These are phyloP conservation scores for Sparidentex hasta DNA, from an alignment of 2,797 vertebrate genomes.

Conservation along the genomic window DNA sequence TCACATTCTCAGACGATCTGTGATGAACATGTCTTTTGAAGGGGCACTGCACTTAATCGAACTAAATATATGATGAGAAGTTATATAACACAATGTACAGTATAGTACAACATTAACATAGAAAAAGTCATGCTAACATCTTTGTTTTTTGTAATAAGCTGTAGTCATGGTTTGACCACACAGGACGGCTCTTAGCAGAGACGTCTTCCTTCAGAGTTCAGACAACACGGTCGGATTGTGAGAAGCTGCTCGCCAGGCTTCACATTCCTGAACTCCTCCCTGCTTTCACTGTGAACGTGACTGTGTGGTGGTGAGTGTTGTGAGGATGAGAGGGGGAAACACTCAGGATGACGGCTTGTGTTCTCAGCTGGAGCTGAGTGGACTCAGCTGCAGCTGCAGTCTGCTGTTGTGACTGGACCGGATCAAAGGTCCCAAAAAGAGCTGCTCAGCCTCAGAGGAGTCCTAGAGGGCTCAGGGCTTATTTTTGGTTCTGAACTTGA, in stretches of 20 bases:
- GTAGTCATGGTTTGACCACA: neutral
- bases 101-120: too few species aligned
- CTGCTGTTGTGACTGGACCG: constrained; percentile 34
- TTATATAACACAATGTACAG: neutral
- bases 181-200: neutral
- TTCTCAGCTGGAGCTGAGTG: constrained; percentile 65
- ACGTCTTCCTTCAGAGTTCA: neutral
- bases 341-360: constrained; percentile 46
- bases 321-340: neutral
- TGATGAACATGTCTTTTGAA: too few species aligned
- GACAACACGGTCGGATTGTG: neutral
- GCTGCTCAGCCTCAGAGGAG: neutral
- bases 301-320: constrained; percentile 13
- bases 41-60: too few species aligned
- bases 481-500: constrained; percentile 2
- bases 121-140: neutral
- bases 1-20: too few species aligned
- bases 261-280: constrained; percentile 27
- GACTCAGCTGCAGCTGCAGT: constrained; percentile 63
- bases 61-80: too few species aligned
- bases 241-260: neutral
- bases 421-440: constrained; percentile 37
- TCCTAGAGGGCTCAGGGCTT: neutral
- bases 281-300: neutral
- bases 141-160: neutral